Percentiles rank a stretch among this genome's conserved stretches.
These are phyloP conservation scores for Etheostoma spectabile DNA, from an alignment of 2,113 vertebrate genomes.

Conservation along the genomic window DNA sequence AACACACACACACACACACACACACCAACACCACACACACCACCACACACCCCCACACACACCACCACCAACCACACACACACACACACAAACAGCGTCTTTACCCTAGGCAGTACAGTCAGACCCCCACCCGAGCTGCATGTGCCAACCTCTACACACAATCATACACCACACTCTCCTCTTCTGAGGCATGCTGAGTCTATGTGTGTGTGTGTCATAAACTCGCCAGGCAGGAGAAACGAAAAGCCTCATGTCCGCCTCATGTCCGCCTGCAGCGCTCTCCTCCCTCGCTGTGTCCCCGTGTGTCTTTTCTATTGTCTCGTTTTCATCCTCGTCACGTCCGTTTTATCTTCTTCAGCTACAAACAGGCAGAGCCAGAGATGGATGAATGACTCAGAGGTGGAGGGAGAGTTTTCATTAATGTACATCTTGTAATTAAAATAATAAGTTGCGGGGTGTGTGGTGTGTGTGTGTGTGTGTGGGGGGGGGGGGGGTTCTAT, in stretches of 20 bases:
- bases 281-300: neutral
- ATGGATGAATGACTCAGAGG: neutral
- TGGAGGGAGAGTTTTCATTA: neutral
- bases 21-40: slow-evolving; percentile 19
- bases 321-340: slow-evolving; percentile 18
- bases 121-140: slow-evolving; percentile 51
- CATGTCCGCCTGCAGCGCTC: neutral
- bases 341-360: slow-evolving; percentile 29
- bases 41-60: slow-evolving; percentile 20
- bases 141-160: slow-evolving; percentile 42
- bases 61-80: too few species aligned
- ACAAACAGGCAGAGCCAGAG: neutral
- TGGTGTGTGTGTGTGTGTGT: too few species aligned
- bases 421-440: neutral
- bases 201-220: slow-evolving; percentile 8
- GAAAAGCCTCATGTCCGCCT: slow-evolving; percentile 14
- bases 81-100: slow-evolving; percentile 16
- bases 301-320: slow-evolving; percentile 26
- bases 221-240: slow-evolving; percentile 6
- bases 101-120: slow-evolving; percentile 52
- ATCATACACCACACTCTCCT: slow-evolving; percentile 4
- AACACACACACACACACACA: neutral
- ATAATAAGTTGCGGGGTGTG: neutral
- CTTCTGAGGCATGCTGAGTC: slow-evolving; percentile 16
- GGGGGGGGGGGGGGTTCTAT: too few species aligned